Evolutionary conservation across 2,797 vertebrate genomes (phyloP).

Genomic region (Pristis pectinata): DNA sequence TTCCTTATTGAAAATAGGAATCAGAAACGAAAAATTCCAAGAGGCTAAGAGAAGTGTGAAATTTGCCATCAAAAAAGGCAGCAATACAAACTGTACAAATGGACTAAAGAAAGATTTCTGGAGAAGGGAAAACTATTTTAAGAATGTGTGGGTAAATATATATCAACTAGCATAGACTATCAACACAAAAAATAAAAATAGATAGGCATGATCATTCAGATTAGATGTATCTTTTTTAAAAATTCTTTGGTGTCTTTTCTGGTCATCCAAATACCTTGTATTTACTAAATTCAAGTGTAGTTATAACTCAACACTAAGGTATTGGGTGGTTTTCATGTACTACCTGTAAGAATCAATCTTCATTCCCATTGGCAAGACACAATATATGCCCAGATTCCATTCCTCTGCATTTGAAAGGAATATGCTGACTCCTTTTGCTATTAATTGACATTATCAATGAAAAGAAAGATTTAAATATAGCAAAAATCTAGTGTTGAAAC

Average conservation of each 20-base stretch:
- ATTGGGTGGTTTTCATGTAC: neutral
- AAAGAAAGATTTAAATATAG: neutral
- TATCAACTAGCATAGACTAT: no score
- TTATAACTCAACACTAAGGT: neutral
- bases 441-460: neutral
- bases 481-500: neutral
- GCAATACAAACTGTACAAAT: neutral
- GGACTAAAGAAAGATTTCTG: neutral
- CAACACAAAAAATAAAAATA: no score
- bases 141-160: no score
- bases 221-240: no score
- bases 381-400: neutral
- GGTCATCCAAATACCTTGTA: neutral
- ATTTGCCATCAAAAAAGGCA: neutral
- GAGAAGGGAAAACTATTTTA: neutral
- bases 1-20: neutral
- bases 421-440: neutral
- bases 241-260: neutral
- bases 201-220: no score
- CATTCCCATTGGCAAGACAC: no score
- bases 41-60: neutral
- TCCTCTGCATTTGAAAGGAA: neutral
- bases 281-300: neutral
- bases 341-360: neutral
- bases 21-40: neutral